Percentiles rank a stretch among this genome's conserved stretches.
These are phyloP conservation scores for Micronycteris hirsuta DNA, from an alignment of 2,113 vertebrate genomes.

Conservation along the genomic window DNA sequence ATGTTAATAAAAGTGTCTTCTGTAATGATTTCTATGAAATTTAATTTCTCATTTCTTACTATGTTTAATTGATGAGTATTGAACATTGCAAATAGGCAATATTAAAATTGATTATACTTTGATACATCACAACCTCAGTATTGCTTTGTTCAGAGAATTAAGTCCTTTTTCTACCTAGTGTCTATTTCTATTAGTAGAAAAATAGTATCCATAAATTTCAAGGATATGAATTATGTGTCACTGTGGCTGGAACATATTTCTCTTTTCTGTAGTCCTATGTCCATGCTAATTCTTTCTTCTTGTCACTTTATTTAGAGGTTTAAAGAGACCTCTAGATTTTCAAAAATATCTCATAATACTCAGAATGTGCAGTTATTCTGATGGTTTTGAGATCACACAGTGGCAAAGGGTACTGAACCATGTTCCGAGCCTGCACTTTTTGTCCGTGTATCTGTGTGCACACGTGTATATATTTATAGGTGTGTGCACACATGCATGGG, in stretches of 20 bases:
- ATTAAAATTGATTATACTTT: slow-evolving; percentile 54
- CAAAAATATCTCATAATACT: not conserved
- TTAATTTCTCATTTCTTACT: slow-evolving; percentile 31
- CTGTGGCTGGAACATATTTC: not conserved
- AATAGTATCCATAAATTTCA: not conserved
- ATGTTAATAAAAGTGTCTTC: slow-evolving; percentile 25
- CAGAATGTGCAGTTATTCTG: not conserved
- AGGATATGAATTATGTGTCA: not conserved
- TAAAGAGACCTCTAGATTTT: not conserved
- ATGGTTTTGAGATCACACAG: not conserved
- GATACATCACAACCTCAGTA: not conserved
- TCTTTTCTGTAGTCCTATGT: not conserved
- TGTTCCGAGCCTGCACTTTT: not conserved
- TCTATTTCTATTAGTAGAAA: slow-evolving; percentile 11
- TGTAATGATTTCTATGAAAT: slow-evolving; percentile 18
- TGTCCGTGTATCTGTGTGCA: not conserved
- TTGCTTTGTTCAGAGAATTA: slow-evolving; percentile 38
- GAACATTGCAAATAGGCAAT: slow-evolving; percentile 1
- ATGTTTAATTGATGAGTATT: slow-evolving; percentile 52
- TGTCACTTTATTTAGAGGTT: not conserved
- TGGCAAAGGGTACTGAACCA: not conserved
- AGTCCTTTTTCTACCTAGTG: not conserved
- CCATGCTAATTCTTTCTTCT: not conserved
- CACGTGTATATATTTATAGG: not conserved
- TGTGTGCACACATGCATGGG: not conserved